Evolutionary conservation across 2,888 invertebrate species (phyloP), one percentile per base, ranked within the genome.

Genomic region (Steinernema scapterisci): DNA sequence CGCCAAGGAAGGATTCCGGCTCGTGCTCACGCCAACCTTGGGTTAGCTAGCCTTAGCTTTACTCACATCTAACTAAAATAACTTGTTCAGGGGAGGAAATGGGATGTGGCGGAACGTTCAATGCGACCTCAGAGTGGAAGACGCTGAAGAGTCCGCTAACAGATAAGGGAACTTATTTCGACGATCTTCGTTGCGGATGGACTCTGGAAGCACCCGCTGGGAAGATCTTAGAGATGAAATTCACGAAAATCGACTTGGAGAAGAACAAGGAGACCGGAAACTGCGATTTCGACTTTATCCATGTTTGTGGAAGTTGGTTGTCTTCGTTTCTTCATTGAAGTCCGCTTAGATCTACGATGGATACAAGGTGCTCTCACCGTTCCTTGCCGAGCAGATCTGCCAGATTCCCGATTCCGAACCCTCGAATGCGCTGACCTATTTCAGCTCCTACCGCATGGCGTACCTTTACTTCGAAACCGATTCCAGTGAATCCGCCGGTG

Each of bases 331-430:
- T n/a, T n/a, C 19, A 25, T 52, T 31, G 43, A 43, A 54, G 0
- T n/a, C 70, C 38, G 75, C 81, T 27, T 51, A 83, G 83, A 81
- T 86, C 63, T 86, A 85, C 75, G 86, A 86, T 74, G 86, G 86
- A 9, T 82, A 79, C 23, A 79, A 81, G 73, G 71, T 75, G 7
- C 81, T 81, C 71, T 83, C 84, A 2, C 84, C 86, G 3, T 70
- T 78, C 43, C 76, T 86, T 0, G 78, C 72, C 2, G 75, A 54
- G 9, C 81, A 81, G 63, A 48, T 86, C 16, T 81, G 81, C 71
- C 78, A 82, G 23, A 78, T 70, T 27, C 81, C 79, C 16, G 23
- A 16, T 3, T 48, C 48, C 31, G 71, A 16, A 11, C 21, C 1
- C 51, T 16, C 11, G n/a, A 23, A 48, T 45, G 3, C 71, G 51